Conservation (phyloP, 1,140 invertebrate genomes). For the Uloborus diversus region DNA sequence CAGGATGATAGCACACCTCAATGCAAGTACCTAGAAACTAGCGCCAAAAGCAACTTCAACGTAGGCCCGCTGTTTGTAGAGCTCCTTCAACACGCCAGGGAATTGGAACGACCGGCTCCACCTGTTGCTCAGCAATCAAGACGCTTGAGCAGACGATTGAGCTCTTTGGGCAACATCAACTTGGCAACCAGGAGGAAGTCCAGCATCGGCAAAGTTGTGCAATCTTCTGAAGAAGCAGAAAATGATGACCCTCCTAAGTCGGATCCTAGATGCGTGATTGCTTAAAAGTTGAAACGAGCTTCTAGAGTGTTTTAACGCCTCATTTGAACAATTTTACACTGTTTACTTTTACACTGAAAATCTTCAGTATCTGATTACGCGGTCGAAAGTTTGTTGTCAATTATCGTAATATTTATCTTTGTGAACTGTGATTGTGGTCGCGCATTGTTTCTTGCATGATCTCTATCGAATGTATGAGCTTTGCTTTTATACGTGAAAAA, state of each 20-base stretch:
- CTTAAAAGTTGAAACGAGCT: too few species aligned
- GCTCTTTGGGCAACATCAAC: slow-evolving; percentile 56
- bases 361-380: too few species aligned
- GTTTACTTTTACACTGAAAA: too few species aligned
- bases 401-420: too few species aligned
- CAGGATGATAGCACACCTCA: slow-evolving; percentile 56
- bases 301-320: too few species aligned
- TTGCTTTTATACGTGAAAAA: too few species aligned
- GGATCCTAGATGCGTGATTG: slow-evolving; percentile 10
- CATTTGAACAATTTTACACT: background rate
- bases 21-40: slow-evolving; percentile 62
- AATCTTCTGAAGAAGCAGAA: background rate
- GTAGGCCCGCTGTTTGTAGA: slow-evolving; percentile 61
- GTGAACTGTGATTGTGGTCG: too few species aligned
- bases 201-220: slow-evolving; percentile 17
- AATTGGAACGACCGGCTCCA: slow-evolving; percentile 25
- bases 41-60: slow-evolving; percentile 63
- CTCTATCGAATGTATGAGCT: too few species aligned
- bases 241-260: background rate
- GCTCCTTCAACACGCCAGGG: slow-evolving; percentile 56
- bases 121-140: slow-evolving; percentile 8
- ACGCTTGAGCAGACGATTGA: slow-evolving; percentile 50
- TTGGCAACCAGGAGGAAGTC: slow-evolving; percentile 39
- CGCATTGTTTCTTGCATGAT: too few species aligned
- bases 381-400: too few species aligned